A percentile compares a stretch with the other conserved stretches of the same genome.
Conservation (phyloP, 2,888 invertebrate genomes). For the Pyrochroa serraticornis region DNA sequence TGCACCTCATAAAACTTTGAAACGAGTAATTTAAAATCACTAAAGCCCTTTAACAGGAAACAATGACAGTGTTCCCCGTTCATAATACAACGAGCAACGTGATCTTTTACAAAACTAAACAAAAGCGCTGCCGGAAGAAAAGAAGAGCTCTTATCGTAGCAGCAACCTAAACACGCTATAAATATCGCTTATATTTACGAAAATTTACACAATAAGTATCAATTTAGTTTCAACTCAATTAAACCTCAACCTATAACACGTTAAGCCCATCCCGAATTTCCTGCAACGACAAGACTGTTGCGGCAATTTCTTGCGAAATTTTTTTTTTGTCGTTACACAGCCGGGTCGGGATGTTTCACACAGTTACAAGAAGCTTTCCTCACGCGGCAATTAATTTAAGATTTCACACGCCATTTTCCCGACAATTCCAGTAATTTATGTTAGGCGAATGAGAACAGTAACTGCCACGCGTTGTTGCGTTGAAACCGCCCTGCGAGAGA, state of each 20-base stretch:
- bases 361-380: too few relatives aligned
- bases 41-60: constrained; percentile 33
- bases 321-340: too few relatives aligned
- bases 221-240: constrained; percentile 26
- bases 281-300: too few relatives aligned
- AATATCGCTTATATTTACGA: constrained; percentile 17
- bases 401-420: constrained; percentile 24
- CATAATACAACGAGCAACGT: constrained; percentile 2
- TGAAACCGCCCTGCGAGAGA: constrained; percentile 16
- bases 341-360: too few relatives aligned
- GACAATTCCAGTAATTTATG: constrained; percentile 13
- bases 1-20: constrained; percentile 37
- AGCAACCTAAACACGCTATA: constrained; percentile 23
- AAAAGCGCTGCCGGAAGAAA: constrained; percentile 16
- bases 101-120: constrained; percentile 16
- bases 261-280: too few relatives aligned
- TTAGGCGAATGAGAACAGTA: constrained; percentile 13
- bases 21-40: constrained; percentile 37
- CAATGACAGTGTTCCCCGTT: constrained; percentile 39
- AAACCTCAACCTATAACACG: constrained; percentile 1
- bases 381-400: constrained; percentile 15
- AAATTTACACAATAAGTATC: constrained; percentile 26
- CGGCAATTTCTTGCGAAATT: too few relatives aligned
- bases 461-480: constrained; percentile 28
- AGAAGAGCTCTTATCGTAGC: constrained; percentile 19